A percentile compares a stretch with the other conserved stretches of the same genome.
Conservation (phyloP, 2,797 vertebrate genomes). For the Crenuchus spilurus region DNA sequence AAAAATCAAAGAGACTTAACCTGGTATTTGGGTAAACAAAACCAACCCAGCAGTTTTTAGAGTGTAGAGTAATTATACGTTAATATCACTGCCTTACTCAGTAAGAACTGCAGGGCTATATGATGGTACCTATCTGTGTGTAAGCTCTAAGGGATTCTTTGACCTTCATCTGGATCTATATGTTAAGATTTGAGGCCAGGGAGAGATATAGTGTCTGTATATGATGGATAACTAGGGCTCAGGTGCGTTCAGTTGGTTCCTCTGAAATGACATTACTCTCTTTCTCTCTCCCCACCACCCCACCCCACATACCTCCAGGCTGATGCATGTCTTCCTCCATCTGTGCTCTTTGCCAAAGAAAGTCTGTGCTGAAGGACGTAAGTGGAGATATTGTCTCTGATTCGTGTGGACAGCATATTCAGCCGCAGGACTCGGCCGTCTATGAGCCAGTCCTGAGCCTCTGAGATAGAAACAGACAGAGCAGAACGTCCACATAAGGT, state of each 20-base stretch:
- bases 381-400: constrained; percentile 9
- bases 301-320: not conserved
- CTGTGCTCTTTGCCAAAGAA: constrained; percentile 22
- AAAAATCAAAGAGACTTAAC: too few species aligned
- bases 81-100: too few species aligned
- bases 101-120: too few species aligned
- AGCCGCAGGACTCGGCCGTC: constrained; percentile 2
- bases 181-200: not conserved
- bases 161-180: not conserved
- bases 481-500: not conserved
- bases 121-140: too few species aligned
- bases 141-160: too few species aligned
- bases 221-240: constrained; percentile 8
- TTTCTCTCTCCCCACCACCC: not conserved
- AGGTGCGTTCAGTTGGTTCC: not conserved
- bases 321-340: constrained; percentile 7
- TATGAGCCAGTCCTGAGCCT: constrained; percentile 6
- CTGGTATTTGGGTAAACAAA: too few species aligned
- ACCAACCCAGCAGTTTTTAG: too few species aligned
- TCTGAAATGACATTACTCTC: constrained; percentile 9
- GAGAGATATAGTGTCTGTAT: not conserved
- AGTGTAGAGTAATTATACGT: too few species aligned
- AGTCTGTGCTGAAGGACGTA: not conserved
- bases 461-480: not conserved
- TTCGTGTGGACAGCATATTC: constrained; percentile 14